These are phyloP conservation scores for Gila robusta DNA, from an alignment of 2,797 vertebrate species.

Conservation along the genomic window DNA sequence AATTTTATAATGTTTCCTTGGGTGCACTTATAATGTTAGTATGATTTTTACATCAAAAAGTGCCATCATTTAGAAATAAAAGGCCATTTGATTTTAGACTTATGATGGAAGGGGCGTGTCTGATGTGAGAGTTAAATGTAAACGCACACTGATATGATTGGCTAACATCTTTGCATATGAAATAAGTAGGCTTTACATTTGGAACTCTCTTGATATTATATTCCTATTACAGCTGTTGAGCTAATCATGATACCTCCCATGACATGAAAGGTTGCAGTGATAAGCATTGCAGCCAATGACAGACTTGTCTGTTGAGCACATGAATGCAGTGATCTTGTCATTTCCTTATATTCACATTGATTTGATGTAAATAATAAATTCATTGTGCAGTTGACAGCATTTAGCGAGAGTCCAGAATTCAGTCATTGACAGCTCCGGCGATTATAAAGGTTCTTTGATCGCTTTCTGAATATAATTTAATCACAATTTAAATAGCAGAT, in stretches of 20 bases:
- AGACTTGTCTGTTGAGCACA: background rate
- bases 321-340: background rate
- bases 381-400: background rate
- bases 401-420: background rate
- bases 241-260: too few species aligned
- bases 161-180: background rate
- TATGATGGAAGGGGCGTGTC: background rate
- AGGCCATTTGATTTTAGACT: background rate
- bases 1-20: background rate
- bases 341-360: too few species aligned
- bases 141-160: background rate
- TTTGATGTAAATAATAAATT: background rate
- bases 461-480: background rate
- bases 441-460: background rate
- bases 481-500: background rate
- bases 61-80: background rate
- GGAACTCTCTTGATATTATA: background rate
- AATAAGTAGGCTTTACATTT: background rate
- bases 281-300: background rate
- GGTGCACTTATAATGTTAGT: background rate
- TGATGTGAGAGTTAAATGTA: background rate
- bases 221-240: background rate
- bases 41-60: background rate
- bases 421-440: background rate
- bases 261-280: background rate